Percentiles rank a stretch among this genome's conserved stretches.
Conservation (phyloP, 2,888 invertebrate genomes). For the Sympetrum striolatum region DNA sequence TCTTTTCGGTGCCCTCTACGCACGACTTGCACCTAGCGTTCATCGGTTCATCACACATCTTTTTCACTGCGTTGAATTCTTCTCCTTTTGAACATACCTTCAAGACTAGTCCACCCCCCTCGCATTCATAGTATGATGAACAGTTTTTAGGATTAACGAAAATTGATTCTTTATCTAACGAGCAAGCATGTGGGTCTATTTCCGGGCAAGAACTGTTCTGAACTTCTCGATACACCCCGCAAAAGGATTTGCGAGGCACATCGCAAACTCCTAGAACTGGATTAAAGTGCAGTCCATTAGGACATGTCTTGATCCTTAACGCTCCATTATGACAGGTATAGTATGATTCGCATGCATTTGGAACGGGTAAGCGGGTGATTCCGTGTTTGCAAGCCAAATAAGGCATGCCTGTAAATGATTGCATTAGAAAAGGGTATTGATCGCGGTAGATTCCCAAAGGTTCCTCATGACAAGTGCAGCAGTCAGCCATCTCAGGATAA, state of each 20-base stretch:
- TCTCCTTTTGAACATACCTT: conserved; percentile 1
- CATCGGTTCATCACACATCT: conserved; percentile 26
- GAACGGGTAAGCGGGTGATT: background rate
- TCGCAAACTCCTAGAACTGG: conserved; percentile 40
- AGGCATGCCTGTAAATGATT: too few relatives aligned
- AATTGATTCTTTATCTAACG: background rate
- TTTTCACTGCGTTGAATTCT: conserved; percentile 35
- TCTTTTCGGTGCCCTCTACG: background rate
- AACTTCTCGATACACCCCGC: background rate
- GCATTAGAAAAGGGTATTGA: too few relatives aligned
- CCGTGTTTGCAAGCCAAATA: background rate
- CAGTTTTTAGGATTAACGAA: conserved; percentile 11
- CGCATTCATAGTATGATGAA: conserved; percentile 11
- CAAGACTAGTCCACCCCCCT: background rate
- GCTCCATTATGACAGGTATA: conserved; percentile 7
- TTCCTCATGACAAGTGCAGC: too few relatives aligned
- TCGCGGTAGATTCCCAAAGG: too few relatives aligned
- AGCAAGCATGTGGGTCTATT: background rate
- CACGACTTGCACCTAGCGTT: background rate
- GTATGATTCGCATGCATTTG: background rate
- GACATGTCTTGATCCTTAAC: background rate
- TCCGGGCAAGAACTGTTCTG: background rate
- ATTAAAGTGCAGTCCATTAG: conserved; percentile 44
- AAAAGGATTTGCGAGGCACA: background rate
- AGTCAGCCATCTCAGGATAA: too few relatives aligned